A percentile compares a stretch with the other conserved stretches of the same genome.
phyloP scores from a whole-genome alignment of 2,797 vertebrate species.

The Euphonia xanthogaster region DNA sequence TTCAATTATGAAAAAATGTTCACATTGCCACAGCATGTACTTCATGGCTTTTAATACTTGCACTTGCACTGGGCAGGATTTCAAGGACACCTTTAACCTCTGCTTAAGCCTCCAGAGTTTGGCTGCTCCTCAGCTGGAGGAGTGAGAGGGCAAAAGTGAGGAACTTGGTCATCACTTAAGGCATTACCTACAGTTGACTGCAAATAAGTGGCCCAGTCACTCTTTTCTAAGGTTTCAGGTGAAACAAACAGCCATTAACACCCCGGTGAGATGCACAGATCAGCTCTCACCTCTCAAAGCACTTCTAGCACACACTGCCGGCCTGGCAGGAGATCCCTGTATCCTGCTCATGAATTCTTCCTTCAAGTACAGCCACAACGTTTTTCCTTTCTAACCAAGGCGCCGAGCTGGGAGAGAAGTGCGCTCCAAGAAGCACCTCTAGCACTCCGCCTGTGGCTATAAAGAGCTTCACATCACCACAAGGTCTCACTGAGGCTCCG shows the following conservation, averaged over 20 bases:
- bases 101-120: background rate
- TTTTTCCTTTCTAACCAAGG: background rate
- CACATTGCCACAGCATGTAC: background rate
- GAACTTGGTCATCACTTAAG: background rate
- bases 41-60: background rate
- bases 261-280: background rate
- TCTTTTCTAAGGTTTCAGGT: background rate
- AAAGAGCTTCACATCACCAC: background rate
- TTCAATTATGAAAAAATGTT: background rate
- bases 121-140: background rate
- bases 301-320: background rate
- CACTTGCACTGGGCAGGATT: background rate
- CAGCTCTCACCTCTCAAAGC: background rate
- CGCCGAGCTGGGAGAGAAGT: background rate
- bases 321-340: background rate
- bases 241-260: slow-evolving; percentile 12
- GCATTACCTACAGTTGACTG: background rate
- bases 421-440: background rate
- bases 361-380: background rate
- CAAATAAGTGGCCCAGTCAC: background rate
- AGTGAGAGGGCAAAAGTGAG: background rate
- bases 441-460: background rate
- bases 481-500: background rate
- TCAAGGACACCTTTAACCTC: background rate
- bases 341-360: background rate